phyloP scores from a whole-genome alignment of 2,797 vertebrate genomes.

The Anguilla obscura region DNA sequence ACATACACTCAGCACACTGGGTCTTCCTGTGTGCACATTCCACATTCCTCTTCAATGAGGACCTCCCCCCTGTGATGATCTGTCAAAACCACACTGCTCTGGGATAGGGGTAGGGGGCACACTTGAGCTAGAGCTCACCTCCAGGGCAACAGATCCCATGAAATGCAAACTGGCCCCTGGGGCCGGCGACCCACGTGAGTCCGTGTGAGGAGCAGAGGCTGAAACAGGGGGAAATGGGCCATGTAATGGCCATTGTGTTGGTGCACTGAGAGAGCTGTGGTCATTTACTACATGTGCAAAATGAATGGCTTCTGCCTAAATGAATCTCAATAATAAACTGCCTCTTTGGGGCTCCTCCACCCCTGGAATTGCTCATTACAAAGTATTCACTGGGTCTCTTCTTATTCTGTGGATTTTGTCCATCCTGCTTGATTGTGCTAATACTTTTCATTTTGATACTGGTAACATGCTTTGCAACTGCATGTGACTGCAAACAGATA shows the following conservation, averaged over 20 bases:
- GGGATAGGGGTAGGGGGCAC: background rate
- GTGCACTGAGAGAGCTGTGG: background rate
- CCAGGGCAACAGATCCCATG: background rate
- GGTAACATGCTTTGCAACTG: background rate
- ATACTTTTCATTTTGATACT: background rate
- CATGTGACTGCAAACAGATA: background rate
- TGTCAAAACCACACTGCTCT: constrained; percentile 17
- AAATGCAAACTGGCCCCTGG: background rate
- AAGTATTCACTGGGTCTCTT: background rate
- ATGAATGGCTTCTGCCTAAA: constrained; percentile 14
- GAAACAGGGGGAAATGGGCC: background rate
- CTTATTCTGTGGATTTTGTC: background rate
- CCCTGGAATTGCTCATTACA: background rate
- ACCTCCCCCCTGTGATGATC: background rate
- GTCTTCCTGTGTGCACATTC: background rate
- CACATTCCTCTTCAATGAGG: constrained; percentile 31
- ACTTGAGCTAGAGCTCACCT: background rate
- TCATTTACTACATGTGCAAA: background rate
- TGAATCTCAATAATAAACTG: constrained; percentile 14
- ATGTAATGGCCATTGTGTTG: background rate
- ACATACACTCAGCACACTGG: background rate
- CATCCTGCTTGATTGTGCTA: background rate
- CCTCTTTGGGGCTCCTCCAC: background rate
- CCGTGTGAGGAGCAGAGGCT: background rate
- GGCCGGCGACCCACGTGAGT: background rate